Evolutionary conservation across 2,888 invertebrate genomes (phyloP), one percentile per base, ranked within the genome.

Genomic region (Mamestra brassicae): DNA sequence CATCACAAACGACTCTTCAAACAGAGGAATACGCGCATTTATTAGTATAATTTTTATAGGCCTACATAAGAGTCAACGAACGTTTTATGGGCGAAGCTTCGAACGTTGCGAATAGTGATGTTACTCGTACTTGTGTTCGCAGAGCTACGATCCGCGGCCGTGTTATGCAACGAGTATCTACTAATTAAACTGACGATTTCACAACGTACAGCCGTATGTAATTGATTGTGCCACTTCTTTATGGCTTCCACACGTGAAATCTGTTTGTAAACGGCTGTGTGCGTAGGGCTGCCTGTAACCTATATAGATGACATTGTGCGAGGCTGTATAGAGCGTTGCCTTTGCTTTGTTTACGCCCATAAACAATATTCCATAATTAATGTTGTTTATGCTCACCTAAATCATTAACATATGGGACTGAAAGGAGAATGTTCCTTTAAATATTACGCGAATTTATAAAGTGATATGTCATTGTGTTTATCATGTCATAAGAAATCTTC

Each of bases 181-280:
- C 72, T 82, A 88, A 90, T 90, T 88, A 88, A 89, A 87, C 86
- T 87, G 88, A 79, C 80, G 85, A 85, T 91, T 90, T 90, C 89
- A 88, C 89, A 90, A 90, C 85, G 80, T 77, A 81, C 81, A 83
- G 84, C 81, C 85, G 86, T 85, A 79, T 84, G 88, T 88, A 89
- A 91, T 89, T 91, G 90, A 89, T 89, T 88, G 89, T 90, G 85
- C 89, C 84, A 89, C 89, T 89, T 87, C 80, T 90, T 86, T 89
- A 89, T 85, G 86, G 84, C 85, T 80, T 78, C 85, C 85, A 83
- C 87, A 89, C 85, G 87, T 88, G 84, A 87, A 88, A 90, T 88
- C 87, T 88, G 91, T 89, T 90, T 89, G 88, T 85, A 86, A 86
- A 79, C 73, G 78, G 50, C 72, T 76, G 78, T 76, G 78, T 71